These are phyloP conservation scores for Pangasius larnaudii DNA, from an alignment of 2,797 vertebrate species.

Conservation along the genomic window DNA sequence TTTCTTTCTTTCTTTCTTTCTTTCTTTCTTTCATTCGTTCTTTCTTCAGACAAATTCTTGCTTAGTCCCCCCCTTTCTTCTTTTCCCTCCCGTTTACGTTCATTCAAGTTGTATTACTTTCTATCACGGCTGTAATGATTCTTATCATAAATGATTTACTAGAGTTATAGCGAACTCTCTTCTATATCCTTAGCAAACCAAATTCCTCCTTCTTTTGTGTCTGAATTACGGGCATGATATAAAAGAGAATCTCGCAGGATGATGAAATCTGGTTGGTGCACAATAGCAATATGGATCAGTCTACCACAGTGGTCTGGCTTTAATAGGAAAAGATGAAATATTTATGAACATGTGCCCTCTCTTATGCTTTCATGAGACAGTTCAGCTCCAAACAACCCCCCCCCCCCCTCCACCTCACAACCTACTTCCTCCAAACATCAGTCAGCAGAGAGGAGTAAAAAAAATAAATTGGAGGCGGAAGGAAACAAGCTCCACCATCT, in stretches of 20 bases:
- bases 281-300: conserved; percentile 16
- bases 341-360: conserved; percentile 44
- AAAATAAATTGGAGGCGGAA: conserved; percentile 26
- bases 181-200: conserved; percentile 18
- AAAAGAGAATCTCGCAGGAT: conserved; percentile 34
- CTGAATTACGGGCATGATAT: conserved; percentile 10
- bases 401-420: not conserved
- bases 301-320: conserved; percentile 12
- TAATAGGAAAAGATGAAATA: conserved; percentile 45
- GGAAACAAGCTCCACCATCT: conserved; percentile 17
- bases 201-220: not conserved
- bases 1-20: not conserved
- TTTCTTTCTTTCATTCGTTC: conserved; percentile 5
- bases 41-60: conserved; percentile 20
- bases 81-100: conserved; percentile 2
- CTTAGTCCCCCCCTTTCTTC: not conserved
- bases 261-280: conserved; percentile 46
- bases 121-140: conserved; percentile 35
- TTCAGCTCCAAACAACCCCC: not conserved
- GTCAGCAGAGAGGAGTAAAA: conserved; percentile 30
- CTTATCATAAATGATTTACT: conserved; percentile 42
- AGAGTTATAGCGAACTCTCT: not conserved
- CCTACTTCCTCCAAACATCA: conserved; percentile 31
- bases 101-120: conserved; percentile 37
- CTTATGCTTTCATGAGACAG: conserved; percentile 30